Base-by-base conservation (phyloP, 2,888 invertebrate species). In the Margaritifera margaritifera region DNA sequence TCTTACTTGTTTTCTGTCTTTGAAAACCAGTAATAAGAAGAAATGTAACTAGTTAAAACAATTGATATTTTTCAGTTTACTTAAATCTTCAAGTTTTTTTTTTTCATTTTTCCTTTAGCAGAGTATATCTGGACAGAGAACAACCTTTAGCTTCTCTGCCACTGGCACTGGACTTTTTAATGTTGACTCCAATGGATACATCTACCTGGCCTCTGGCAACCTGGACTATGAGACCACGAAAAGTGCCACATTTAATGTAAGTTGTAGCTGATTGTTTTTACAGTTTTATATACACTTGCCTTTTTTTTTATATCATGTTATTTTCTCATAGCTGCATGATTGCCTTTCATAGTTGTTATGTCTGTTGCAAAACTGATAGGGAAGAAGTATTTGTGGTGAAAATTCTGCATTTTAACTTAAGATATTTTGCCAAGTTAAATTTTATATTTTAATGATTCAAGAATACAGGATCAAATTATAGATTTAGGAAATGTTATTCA, bases 171-270 rank as follows among this genome's bases (percentile, higher is more conserved):
- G 59, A 19, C 58, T 25, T n/a, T 71, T 74, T 56, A 50, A 50
- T 31, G 63, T 74, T 6, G 62, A 62, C 22, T 24, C 19, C 22
- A 66, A 74, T 62, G 74, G 74, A 53, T 70, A 64, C 57, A 54
- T 72, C 25, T 53, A 51, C 25, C 60, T 69, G 8, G 52, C 67
- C 19, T 62, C 60, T 1, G 56, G 42, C 24, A 62, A 22, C 54
- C 52, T 75, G 20, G 54, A 75, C 56, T 77, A 68, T 58, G 72
- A 77, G 62, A 56, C 69, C 11, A 31, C 54, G n/a, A 60, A n/a
- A 22, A 56, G 27, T 25, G 61, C 65, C 59, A 67, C 56, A 22
- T 69, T 77, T 60, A 61, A 62, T 20, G 77, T 74, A 56, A 69
- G 77, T 64, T 20, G 22, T n/a, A 31, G 8, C 53, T 60, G 22